phyloP scores from a whole-genome alignment of 2,797 vertebrate genomes.

The Lerista edwardsae region DNA sequence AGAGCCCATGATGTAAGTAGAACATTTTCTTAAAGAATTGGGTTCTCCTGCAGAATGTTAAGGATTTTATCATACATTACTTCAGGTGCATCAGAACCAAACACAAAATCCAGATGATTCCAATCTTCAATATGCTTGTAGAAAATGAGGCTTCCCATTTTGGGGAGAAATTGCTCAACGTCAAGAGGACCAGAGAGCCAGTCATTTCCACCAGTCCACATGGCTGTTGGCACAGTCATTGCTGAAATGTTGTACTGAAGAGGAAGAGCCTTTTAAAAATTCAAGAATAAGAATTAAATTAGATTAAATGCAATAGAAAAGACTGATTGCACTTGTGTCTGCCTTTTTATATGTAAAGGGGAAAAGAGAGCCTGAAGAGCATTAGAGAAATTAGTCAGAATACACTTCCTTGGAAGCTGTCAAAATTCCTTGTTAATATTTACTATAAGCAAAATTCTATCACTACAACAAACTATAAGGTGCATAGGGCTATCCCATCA shows the following conservation, averaged over 20 bases:
- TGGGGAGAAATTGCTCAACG: conserved; percentile 73
- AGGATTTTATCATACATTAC: conserved; percentile 13
- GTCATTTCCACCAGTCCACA: conserved; percentile 83
- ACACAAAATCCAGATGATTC: conserved; percentile 86
- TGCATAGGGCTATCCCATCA: no score
- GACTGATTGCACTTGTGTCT: not conserved
- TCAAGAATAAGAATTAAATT: no score
- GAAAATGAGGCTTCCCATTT: conserved; percentile 79
- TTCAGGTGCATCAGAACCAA: conserved; percentile 14
- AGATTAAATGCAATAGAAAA: not conserved
- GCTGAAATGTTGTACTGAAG: conserved; percentile 76
- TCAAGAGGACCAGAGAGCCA: conserved; percentile 81
- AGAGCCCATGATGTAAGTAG: not conserved
- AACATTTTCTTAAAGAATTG: not conserved
- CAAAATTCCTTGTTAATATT: not conserved
- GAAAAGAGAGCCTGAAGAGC: not conserved
- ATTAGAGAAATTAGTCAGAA: no score
- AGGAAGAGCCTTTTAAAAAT: conserved; percentile 71
- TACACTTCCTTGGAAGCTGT: no score
- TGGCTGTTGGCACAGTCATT: conserved; percentile 81
- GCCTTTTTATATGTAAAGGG: not conserved
- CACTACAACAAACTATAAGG: not conserved
- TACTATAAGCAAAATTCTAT: not conserved
- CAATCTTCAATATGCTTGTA: conserved; percentile 78
- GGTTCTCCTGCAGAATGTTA: not conserved